phyloP scores from a whole-genome alignment of 2,113 vertebrate genomes.

The Passer montanus region DNA sequence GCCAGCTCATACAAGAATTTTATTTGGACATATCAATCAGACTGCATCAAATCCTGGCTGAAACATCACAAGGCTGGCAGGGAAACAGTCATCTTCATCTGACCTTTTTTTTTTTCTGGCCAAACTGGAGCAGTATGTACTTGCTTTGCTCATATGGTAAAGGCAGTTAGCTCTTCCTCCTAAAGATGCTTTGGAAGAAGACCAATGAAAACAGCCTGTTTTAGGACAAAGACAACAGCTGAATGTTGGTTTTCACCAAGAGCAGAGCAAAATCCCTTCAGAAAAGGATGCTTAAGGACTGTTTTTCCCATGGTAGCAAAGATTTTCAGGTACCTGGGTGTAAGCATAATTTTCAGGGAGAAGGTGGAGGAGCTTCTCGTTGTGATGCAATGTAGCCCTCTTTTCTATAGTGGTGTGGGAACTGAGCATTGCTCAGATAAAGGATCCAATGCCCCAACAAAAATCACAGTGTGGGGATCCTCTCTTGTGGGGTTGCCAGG shows the following conservation, averaged over 20 bases:
- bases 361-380: not conserved
- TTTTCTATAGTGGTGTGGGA: not conserved
- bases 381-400: too few species aligned
- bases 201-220: not conserved
- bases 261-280: not conserved
- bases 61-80: not conserved
- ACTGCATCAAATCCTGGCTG: not conserved
- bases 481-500: not conserved
- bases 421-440: not conserved
- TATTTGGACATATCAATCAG: not conserved
- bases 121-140: not conserved
- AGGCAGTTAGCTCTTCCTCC: not conserved
- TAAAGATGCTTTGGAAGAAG: not conserved
- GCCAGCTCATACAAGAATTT: not conserved
- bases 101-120: not conserved
- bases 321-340: not conserved
- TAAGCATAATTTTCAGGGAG: fast-evolving
- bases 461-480: not conserved
- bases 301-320: not conserved
- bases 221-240: not conserved
- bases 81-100: not conserved
- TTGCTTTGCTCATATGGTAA: not conserved
- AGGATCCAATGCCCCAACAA: not conserved
- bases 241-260: not conserved
- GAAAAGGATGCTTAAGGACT: not conserved